Conservation (phyloP, 2,113 vertebrate genomes). For the Erythrocercus mccallii region DNA sequence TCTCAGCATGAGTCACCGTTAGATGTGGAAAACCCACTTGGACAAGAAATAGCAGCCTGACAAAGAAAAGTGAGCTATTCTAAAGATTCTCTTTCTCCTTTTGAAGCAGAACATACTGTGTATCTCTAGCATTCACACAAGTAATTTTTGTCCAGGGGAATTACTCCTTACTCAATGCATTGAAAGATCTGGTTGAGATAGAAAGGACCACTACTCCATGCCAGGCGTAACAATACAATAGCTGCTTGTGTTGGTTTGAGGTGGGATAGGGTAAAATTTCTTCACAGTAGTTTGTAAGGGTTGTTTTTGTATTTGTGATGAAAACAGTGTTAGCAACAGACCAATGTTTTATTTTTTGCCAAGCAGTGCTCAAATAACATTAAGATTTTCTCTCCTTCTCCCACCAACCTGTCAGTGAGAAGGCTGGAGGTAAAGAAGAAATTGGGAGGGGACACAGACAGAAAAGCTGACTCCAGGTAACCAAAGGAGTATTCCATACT, state of each 20-base stretch:
- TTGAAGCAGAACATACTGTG: background rate
- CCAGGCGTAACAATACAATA: background rate
- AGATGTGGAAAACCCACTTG: background rate
- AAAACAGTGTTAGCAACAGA: background rate
- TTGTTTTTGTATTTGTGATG: background rate
- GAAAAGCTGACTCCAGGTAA: background rate
- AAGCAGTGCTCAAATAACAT: background rate
- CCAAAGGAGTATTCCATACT: background rate
- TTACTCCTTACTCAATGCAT: background rate
- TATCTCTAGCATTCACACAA: background rate
- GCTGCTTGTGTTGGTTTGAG: background rate
- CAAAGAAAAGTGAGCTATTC: background rate
- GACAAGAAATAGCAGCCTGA: background rate
- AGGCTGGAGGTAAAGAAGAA: background rate
- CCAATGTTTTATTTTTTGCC: background rate
- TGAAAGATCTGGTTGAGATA: background rate
- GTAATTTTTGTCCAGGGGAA: background rate
- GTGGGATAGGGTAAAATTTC: background rate
- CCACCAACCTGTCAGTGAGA: accelerated
- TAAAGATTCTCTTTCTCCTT: background rate
- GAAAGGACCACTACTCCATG: background rate
- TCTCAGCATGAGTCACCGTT: background rate
- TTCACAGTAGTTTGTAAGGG: background rate
- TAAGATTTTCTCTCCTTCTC: background rate
- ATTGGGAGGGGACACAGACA: background rate